Evolutionary conservation across 1,140 invertebrate genomes (phyloP).

Genomic region (Calosoma granatense): DNA sequence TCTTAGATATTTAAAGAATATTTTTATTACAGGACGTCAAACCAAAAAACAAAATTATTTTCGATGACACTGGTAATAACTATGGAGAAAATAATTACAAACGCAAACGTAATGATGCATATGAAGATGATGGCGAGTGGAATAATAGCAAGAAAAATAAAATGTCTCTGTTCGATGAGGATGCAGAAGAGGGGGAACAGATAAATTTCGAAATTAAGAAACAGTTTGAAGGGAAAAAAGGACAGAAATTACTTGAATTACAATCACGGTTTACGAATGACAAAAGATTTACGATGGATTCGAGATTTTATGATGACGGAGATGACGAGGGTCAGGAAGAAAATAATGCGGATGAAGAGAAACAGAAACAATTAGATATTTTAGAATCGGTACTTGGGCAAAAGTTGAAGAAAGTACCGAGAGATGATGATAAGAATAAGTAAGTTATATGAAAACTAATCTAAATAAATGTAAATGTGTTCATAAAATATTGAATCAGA

Average conservation of each 20-base stretch:
- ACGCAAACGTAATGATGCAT: slow-evolving; percentile 20
- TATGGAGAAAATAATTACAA: slow-evolving; percentile 14
- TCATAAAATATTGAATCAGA: too few relatives aligned
- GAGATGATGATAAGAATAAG: slow-evolving; percentile 32
- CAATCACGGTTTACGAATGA: slow-evolving; percentile 47
- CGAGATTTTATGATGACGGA: slow-evolving; percentile 43
- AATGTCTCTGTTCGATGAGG: slow-evolving; percentile 35
- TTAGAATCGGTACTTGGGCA: slow-evolving; percentile 44
- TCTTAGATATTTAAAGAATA: slow-evolving; percentile 13
- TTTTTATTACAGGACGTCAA: slow-evolving; percentile 38
- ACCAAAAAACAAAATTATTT: slow-evolving; percentile 45
- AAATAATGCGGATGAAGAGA: slow-evolving; percentile 39
- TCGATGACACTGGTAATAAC: slow-evolving; percentile 37
- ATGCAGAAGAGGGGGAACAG: slow-evolving; percentile 37
- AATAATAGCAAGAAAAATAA: slow-evolving; percentile 22
- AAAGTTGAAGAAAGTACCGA: slow-evolving; percentile 18
- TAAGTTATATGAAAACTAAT: background rate
- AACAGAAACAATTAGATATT: slow-evolving; percentile 44
- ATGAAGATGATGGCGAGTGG: slow-evolving; percentile 13
- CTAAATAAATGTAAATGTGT: background rate
- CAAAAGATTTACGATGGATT: slow-evolving; percentile 46
- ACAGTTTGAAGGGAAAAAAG: slow-evolving; percentile 42
- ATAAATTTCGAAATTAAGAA: slow-evolving; percentile 42
- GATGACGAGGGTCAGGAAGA: slow-evolving; percentile 21
- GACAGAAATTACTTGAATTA: slow-evolving; percentile 45